These are phyloP conservation scores for Grallaria varia DNA, from an alignment of 2,113 vertebrate species.

Conservation along the genomic window DNA sequence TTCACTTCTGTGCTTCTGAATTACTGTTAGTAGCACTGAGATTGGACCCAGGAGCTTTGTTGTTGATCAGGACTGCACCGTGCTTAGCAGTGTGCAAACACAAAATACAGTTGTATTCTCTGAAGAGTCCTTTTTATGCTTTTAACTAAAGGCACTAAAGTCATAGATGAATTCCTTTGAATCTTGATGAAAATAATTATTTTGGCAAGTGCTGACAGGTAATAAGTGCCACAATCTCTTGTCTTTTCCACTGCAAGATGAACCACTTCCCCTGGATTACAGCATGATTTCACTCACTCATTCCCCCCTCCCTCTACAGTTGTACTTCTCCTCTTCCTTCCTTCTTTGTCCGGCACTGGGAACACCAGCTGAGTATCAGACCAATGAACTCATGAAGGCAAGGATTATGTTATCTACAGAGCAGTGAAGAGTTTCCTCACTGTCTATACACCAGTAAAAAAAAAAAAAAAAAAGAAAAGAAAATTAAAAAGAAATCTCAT, in stretches of 20 bases:
- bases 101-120: background rate
- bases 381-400: background rate
- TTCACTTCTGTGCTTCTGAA: background rate
- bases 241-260: background rate
- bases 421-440: background rate
- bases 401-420: background rate
- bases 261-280: background rate
- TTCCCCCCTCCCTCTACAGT: background rate
- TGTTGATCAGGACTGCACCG: background rate
- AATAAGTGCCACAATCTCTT: background rate
- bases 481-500: background rate
- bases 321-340: background rate
- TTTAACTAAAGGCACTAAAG: constrained; percentile 7
- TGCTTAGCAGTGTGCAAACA: background rate
- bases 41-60: background rate
- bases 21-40: background rate
- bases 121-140: background rate
- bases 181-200: constrained; percentile 6
- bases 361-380: background rate
- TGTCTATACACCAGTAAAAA: background rate
- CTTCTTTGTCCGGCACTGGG: background rate
- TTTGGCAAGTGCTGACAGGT: background rate
- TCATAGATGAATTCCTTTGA: background rate
- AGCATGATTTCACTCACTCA: background rate
- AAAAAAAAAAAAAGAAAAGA: background rate